Evolutionary conservation across 1,140 invertebrate genomes (phyloP).

Genomic region (Episyrphus balteatus): DNA sequence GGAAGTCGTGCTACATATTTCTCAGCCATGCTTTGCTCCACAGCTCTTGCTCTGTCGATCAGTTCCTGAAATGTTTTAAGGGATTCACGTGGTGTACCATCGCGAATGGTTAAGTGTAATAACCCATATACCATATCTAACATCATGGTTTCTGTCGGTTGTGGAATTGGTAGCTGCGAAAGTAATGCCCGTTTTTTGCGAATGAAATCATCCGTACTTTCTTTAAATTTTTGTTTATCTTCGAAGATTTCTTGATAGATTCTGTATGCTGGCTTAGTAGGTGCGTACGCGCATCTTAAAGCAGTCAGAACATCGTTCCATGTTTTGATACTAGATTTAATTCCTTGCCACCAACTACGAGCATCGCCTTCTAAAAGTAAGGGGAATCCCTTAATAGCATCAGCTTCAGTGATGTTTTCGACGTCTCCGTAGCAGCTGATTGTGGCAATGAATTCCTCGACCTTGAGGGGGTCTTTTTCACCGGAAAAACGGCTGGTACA

Average conservation of each 20-base stretch:
- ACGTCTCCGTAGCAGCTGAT: constrained; percentile 9
- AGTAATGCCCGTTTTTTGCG: constrained; percentile 4
- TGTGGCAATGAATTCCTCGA: constrained; percentile 14
- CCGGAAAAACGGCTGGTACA: constrained; percentile 10
- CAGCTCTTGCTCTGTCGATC: no score
- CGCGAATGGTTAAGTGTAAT: constrained; percentile 5
- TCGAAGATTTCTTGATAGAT: constrained; percentile 8
- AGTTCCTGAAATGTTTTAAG: no score
- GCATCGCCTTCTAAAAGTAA: constrained; percentile 13
- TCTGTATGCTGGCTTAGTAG: constrained; percentile 3
- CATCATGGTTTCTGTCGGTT: neutral
- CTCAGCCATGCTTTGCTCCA: no score
- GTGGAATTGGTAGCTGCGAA: constrained; percentile 1
- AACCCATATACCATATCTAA: constrained; percentile 12
- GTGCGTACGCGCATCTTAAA: constrained; percentile 2
- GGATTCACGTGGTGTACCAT: no score
- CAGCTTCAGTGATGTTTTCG: constrained; percentile 9
- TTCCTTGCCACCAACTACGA: no score
- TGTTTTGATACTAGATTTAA: no score
- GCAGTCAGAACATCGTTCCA: constrained; percentile 7
- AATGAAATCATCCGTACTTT: constrained; percentile 6
- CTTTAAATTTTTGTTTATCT: no score
- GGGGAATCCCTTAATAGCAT: constrained; percentile 14
- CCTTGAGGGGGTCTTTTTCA: constrained; percentile 2
- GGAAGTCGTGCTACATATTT: no score